phyloP scores from a whole-genome alignment of 2,113 vertebrate species.

The Cavia porcellus region DNA sequence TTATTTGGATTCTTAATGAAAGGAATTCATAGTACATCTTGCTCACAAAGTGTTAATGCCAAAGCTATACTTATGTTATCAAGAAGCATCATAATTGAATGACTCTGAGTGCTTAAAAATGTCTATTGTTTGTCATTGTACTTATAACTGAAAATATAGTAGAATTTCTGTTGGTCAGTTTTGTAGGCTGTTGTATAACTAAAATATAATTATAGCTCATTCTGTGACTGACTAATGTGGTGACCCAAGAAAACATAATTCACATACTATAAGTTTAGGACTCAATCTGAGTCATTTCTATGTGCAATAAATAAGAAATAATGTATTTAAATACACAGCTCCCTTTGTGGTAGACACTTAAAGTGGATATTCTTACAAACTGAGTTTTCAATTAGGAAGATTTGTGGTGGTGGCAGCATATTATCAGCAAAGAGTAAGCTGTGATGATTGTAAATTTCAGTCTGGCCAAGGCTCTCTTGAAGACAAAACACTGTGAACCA shows the following conservation, averaged over 20 bases:
- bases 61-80: neutral
- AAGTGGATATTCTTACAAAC: constrained; percentile 40
- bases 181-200: neutral
- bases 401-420: constrained; percentile 33
- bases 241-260: constrained; percentile 29
- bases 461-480: neutral
- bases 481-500: constrained; percentile 20
- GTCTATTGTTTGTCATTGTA: neutral
- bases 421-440: constrained; percentile 46
- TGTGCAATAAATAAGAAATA: constrained; percentile 30
- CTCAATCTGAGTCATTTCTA: constrained; percentile 50
- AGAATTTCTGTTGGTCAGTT: neutral
- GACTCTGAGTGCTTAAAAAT: neutral
- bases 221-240: neutral
- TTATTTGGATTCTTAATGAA: neutral
- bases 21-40: neutral
- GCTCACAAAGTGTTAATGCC: neutral
- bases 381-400: constrained; percentile 69
- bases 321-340: constrained; percentile 33
- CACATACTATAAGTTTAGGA: constrained; percentile 29
- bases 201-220: constrained; percentile 36
- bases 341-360: neutral
- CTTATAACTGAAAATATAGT: neutral
- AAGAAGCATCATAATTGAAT: neutral
- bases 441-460: constrained; percentile 48